phyloP scores from a whole-genome alignment of 2,888 invertebrate genomes.

The Allygus modestus region DNA sequence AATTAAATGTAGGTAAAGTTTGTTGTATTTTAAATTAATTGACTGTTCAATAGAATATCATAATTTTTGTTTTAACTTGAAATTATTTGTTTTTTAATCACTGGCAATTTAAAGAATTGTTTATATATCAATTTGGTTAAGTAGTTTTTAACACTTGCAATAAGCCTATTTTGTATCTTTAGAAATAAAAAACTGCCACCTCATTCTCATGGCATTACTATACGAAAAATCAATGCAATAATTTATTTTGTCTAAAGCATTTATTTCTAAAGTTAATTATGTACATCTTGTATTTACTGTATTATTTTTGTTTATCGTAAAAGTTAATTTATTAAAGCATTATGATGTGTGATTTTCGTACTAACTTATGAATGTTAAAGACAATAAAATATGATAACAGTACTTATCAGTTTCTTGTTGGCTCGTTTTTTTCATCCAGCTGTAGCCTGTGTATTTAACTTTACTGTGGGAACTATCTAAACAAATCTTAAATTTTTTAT shows the following conservation, averaged over 20 bases:
- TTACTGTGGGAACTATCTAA: too few relatives aligned
- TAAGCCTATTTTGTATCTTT: neutral
- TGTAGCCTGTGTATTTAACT: too few relatives aligned
- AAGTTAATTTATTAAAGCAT: neutral
- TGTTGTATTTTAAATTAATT: constrained; percentile 11
- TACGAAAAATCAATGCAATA: neutral
- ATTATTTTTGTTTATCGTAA: neutral
- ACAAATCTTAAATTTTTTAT: too few relatives aligned
- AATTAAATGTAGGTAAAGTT: constrained; percentile 21
- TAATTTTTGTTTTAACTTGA: neutral
- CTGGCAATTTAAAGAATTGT: neutral
- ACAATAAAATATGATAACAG: constrained; percentile 18
- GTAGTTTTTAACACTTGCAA: neutral
- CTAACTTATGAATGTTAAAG: neutral
- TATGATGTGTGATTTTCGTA: neutral
- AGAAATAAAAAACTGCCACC: neutral
- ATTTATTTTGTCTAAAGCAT: neutral
- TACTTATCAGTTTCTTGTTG: too few relatives aligned
- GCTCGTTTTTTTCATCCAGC: too few relatives aligned
- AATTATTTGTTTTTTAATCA: neutral
- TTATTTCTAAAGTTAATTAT: constrained; percentile 1
- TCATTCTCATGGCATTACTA: neutral
- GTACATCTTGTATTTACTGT: neutral
- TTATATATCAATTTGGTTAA: neutral
- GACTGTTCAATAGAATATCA: neutral